Evolutionary conservation across 2,113 vertebrate species (phyloP).

Genomic region (Zosterops pallidus): DNA sequence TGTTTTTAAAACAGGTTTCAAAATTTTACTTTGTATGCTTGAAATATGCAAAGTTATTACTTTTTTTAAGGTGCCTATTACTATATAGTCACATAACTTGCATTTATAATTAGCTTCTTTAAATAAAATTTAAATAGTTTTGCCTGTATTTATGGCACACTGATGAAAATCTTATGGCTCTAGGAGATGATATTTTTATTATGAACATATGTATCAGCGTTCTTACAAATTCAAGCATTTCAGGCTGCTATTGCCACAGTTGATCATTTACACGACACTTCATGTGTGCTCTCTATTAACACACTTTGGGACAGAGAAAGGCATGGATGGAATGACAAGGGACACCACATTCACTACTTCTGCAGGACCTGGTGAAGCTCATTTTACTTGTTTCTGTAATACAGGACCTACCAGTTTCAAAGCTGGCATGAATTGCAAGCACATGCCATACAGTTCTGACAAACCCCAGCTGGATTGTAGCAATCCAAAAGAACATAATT

Average conservation of each 20-base stretch:
- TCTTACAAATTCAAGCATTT: conserved; percentile 3
- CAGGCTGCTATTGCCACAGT: background rate
- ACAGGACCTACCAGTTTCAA: background rate
- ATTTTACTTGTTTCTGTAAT: background rate
- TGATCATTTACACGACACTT: background rate
- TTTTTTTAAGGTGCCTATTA: background rate
- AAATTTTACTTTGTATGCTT: background rate
- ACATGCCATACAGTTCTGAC: background rate
- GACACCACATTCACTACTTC: background rate
- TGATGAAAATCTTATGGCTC: background rate
- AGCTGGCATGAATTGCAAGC: background rate
- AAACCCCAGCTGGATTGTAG: background rate
- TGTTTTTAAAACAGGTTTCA: background rate
- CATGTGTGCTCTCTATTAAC: background rate
- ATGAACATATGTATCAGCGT: background rate
- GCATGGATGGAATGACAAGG: background rate
- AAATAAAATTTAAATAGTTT: conserved; percentile 25
- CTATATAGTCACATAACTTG: background rate
- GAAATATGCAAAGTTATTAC: background rate
- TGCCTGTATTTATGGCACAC: background rate
- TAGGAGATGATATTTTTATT: background rate
- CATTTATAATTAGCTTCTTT: background rate
- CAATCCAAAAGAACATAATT: background rate
- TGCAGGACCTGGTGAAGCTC: background rate
- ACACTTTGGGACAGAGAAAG: background rate